phyloP scores from a whole-genome alignment of 2,797 vertebrate genomes.

The Oceanodroma leucorhoa region DNA sequence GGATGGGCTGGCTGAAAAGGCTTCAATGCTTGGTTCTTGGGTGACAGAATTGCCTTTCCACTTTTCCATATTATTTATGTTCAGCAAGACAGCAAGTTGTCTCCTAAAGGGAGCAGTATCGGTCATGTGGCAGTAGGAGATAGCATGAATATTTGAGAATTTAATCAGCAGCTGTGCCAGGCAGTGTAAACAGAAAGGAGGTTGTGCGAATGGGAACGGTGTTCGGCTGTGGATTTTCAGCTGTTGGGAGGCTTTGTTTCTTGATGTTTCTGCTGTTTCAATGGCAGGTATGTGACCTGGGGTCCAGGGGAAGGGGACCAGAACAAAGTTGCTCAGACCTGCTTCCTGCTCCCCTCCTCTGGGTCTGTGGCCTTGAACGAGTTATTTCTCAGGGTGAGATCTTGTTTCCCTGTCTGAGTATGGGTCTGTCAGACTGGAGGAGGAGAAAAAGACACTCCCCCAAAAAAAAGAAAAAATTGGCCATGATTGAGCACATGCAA shows the following conservation, averaged over 20 bases:
- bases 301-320: neutral
- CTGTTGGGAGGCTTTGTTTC: neutral
- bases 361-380: neutral
- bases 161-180: neutral
- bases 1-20: neutral
- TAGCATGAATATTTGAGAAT: neutral
- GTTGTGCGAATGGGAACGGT: neutral
- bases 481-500: neutral
- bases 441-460: rapidly evolving
- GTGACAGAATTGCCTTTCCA: neutral
- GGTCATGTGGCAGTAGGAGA: neutral
- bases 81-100: neutral
- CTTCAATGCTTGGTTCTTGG: neutral
- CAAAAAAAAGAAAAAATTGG: neutral
- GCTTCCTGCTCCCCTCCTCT: neutral
- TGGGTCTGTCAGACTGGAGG: neutral
- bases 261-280: neutral
- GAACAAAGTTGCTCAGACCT: neutral
- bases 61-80: neutral
- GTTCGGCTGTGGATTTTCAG: neutral
- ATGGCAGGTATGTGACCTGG: rapidly evolving
- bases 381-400: neutral
- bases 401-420: neutral
- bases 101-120: neutral
- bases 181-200: neutral